Evolutionary conservation across 2,797 vertebrate species (phyloP), one percentile per base, ranked within the genome.

Genomic region (Oreortyx pictus): DNA sequence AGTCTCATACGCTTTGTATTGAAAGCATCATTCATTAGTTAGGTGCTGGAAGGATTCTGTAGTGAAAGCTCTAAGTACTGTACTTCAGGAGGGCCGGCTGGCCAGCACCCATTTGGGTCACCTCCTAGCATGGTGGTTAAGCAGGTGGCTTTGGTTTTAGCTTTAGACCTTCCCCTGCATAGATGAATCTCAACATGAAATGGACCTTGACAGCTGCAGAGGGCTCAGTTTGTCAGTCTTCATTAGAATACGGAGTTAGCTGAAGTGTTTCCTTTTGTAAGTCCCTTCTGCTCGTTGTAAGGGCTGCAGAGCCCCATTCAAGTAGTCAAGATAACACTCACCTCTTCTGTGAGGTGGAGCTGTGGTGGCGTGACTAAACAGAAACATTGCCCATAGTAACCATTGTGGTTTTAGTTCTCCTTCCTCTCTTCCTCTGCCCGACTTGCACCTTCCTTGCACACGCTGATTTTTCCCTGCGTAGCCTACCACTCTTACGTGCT

Each of bases 141-240:
- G 65, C 25, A 67, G 82, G 46, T 47, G 0, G 25, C 41, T 75
- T 65, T 24, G 19, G 78, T 88, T 82, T 84, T 90, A 33, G 37
- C 84, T 77, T 76, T 74, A 90, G 49, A 60, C 37, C 19, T 60
- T 27, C 43, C 77, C 52, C 64, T 67, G 61, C 25, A 3, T n/a
- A 73, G 72, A 19, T 74, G 41, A 46, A 80, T 65, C 82, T 71
- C 49, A 62, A 1, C 68, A 37, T 59, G 49, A 87, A 81, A 88
- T 31, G 37, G 71, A 78, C 93, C 66, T 47, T 79, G 88, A 24
- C 96, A 96, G 95, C 90, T 95, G 96, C 86, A 81, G 46, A 49
- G 64, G 41, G 54, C 66, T 90, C 65, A 2, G 7, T 24, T 88
- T 31, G 7, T 79, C 52, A 82, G 15, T 81, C 79, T 78, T 46